Percentiles rank a stretch among this genome's conserved stretches.
Evolutionary conservation across 2,888 invertebrate genomes (phyloP).

Genomic region (Drosophila atroscutellata): DNA sequence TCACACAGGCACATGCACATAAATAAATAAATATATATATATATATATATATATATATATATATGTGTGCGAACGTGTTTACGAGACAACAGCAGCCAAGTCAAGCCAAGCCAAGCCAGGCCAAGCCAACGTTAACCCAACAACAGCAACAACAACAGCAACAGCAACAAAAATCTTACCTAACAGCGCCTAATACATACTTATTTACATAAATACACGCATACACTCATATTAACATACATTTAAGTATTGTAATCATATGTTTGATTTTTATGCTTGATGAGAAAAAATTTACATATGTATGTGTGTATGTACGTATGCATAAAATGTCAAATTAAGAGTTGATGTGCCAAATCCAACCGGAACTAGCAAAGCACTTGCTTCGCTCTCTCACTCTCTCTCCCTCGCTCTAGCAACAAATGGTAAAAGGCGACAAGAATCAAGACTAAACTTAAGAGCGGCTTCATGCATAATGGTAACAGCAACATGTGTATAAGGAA

Average conservation of each 20-base stretch:
- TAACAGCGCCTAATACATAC: conserved; percentile 39
- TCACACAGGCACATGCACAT: conserved; percentile 47
- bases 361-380: conserved; percentile 37
- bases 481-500: conserved; percentile 25
- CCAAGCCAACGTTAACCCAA: conserved; percentile 34
- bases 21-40: conserved; percentile 4
- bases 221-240: conserved; percentile 4
- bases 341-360: conserved; percentile 50
- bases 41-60: conserved; percentile 2
- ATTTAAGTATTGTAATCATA: conserved; percentile 34
- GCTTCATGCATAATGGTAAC: not conserved
- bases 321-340: conserved; percentile 53
- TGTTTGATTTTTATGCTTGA: conserved; percentile 34
- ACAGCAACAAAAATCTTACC: conserved; percentile 50
- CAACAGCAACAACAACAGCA: conserved; percentile 27
- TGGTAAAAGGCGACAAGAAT: conserved; percentile 26
- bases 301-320: not conserved
- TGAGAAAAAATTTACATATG: not conserved
- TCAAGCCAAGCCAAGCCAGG: conserved; percentile 20
- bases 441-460: conserved; percentile 29
- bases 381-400: not conserved
- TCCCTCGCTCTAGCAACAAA: not conserved
- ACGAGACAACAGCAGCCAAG: conserved; percentile 60
- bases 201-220: conserved; percentile 38
- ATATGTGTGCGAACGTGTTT: conserved; percentile 67